Evolutionary conservation across 2,797 vertebrate species (phyloP), one percentile per base, ranked within the genome.

Genomic region (Crenichthys baileyi): DNA sequence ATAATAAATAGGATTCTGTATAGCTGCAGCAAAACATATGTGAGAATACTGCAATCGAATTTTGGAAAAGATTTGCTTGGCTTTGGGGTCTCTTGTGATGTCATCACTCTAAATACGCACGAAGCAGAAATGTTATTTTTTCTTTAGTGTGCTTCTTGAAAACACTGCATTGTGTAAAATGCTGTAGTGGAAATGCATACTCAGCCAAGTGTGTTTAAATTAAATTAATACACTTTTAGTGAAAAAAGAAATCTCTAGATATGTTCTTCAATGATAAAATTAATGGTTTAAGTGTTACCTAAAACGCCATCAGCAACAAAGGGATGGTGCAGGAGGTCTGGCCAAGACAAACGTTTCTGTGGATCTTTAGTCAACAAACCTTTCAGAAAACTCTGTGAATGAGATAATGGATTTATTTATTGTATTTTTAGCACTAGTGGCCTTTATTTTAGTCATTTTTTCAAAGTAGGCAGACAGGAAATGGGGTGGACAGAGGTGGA

Each of bases 291-390:
- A 56, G 44, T 22, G 94, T 96, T 80, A 99, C 98, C 96, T 79
- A 95, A 92, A 92, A 99, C 96, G 72, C 22, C 92, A 76, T 97
- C 97, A 79, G 96, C 96, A 90, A 99, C 96, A 92, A 98, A 99
- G 12, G 98, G 97, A 80, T 99, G 97, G 88, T 96, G 94, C 56
- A 99, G 93, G 65, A 99, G 95, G 68, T 96, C 95, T 6, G 98
- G 98, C 98, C 98, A 99, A 0, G 97, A 96, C 75, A 99, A 89
- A 20, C 98, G 96, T 88, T 97, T 96, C 78, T 86, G 88, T 0
- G 98, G 96, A 77, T 99, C 97, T 95, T 99, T 99, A 83, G 95
- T 99, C 73, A 99, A 92, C 73, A 99, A 95, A 61, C 98, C 98
- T 89, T 98, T 97, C 67, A 99, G 93, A 89, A 99, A 99, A 91